Conservation (phyloP, 2,888 invertebrate genomes). For the Aporophyla lueneburgensis region DNA sequence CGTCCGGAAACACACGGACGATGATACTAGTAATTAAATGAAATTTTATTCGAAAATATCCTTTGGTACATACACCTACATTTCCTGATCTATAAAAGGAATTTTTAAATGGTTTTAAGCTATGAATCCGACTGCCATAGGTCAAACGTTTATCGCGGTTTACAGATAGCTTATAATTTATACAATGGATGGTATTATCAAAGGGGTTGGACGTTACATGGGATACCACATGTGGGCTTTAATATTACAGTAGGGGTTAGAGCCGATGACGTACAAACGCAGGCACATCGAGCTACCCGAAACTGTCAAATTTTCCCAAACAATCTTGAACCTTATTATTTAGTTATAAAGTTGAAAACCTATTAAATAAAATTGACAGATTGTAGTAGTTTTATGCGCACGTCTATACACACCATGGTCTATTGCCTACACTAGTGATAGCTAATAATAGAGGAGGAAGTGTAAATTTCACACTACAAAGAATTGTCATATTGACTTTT, state of each 20-base stretch:
- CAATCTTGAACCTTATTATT: too few species aligned
- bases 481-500: background rate
- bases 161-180: conserved; percentile 50
- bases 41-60: too few species aligned
- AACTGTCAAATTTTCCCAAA: too few species aligned
- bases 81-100: conserved; percentile 3
- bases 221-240: conserved; percentile 55
- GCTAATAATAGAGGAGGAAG: conserved; percentile 19
- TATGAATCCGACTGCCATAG: conserved; percentile 5
- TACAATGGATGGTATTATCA: conserved; percentile 43
- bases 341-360: too few species aligned
- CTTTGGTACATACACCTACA: background rate
- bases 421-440: background rate
- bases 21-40: too few species aligned
- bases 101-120: conserved; percentile 7
- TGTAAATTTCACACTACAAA: conserved; percentile 31
- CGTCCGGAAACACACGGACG: too few species aligned
- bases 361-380: too few species aligned
- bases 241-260: conserved; percentile 50
- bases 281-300: too few species aligned
- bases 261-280: background rate
- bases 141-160: conserved; percentile 43
- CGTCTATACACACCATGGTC: conserved; percentile 23
- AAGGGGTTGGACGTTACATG: conserved; percentile 49
- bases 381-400: too few species aligned